Evolutionary conservation across 2,888 invertebrate species (phyloP).

Genomic region (Stenotaenia linearis): DNA sequence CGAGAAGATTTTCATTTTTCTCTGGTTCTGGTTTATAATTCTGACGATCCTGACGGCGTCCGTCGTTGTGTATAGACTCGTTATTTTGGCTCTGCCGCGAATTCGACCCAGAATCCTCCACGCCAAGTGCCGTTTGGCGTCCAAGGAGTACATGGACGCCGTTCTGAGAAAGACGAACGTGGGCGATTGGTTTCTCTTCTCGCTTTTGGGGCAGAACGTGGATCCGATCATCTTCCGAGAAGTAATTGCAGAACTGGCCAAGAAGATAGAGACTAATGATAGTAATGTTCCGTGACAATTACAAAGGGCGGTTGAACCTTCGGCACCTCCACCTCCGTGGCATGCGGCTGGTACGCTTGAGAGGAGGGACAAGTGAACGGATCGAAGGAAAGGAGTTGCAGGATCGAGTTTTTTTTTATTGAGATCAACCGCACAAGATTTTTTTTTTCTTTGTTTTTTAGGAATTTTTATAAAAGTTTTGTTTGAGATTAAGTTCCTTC

Average conservation of each 20-base stretch:
- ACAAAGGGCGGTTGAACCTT: background rate
- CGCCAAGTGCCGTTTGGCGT: constrained; percentile 64
- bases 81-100: constrained; percentile 68
- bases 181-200: constrained; percentile 89
- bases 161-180: constrained; percentile 71
- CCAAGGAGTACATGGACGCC: constrained; percentile 59
- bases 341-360: background rate
- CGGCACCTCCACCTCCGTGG: background rate
- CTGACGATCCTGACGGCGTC: constrained; percentile 59
- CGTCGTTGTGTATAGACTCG: constrained; percentile 56
- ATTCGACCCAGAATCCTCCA: constrained; percentile 71
- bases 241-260: constrained; percentile 63
- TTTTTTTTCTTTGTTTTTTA: too few species aligned
- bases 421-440: background rate
- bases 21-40: constrained; percentile 90
- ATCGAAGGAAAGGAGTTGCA: background rate
- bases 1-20: constrained; percentile 77
- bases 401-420: background rate
- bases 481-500: background rate
- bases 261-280: constrained; percentile 53
- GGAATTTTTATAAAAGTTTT: background rate
- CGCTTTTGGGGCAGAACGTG: constrained; percentile 80
- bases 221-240: constrained; percentile 79
- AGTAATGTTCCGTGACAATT: constrained; percentile 41
- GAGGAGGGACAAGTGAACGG: background rate